These are phyloP conservation scores for Pegoplata infirma DNA, from an alignment of 2,888 invertebrate genomes.

Conservation along the genomic window DNA sequence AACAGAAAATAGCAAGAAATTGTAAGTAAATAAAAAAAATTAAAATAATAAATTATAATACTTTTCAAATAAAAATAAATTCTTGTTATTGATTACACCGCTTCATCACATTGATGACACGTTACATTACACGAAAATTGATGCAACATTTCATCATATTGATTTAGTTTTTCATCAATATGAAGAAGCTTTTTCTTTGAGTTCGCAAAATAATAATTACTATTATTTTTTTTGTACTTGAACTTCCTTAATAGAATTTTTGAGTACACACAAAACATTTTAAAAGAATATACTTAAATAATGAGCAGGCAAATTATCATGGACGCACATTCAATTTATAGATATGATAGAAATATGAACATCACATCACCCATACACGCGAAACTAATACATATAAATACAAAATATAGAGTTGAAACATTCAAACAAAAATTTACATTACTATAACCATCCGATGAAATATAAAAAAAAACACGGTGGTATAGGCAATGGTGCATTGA, in stretches of 20 bases:
- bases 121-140: too few species aligned
- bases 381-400: neutral
- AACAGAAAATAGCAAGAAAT: too few species aligned
- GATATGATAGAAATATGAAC: conserved; percentile 20
- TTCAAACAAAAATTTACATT: conserved; percentile 43
- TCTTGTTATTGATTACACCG: too few species aligned
- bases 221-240: conserved; percentile 63
- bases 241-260: conserved; percentile 77
- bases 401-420: neutral
- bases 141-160: too few species aligned
- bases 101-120: too few species aligned
- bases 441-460: conserved; percentile 11
- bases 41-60: too few species aligned
- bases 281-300: conserved; percentile 77
- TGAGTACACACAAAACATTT: conserved; percentile 71
- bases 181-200: too few species aligned
- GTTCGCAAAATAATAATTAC: too few species aligned
- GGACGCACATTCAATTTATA: conserved; percentile 66
- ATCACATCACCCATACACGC: conserved; percentile 2
- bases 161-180: too few species aligned
- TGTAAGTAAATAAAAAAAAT: too few species aligned
- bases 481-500: neutral
- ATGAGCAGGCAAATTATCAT: conserved; percentile 76
- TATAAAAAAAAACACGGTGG: neutral
- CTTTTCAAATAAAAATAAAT: too few species aligned